These are phyloP conservation scores for Entomobrya multifasciata DNA, from an alignment of 2,888 invertebrate species.

Conservation along the genomic window DNA sequence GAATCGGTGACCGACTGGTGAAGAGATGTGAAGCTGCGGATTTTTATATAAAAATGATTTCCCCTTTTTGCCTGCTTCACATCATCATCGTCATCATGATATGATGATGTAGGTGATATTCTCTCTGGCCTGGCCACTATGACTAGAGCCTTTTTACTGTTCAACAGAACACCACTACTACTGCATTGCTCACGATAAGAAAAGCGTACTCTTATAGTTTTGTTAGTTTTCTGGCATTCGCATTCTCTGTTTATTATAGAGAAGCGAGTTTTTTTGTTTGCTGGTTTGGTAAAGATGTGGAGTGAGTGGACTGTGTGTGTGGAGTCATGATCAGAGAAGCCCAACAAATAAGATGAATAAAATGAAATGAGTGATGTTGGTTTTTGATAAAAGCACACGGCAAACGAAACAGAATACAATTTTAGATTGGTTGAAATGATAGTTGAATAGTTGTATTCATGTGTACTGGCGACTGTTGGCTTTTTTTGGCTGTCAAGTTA, in stretches of 20 bases:
- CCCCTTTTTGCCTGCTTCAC: conserved; percentile 14
- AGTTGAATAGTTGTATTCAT: not conserved
- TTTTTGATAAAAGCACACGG: conserved; percentile 31
- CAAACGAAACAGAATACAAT: not conserved
- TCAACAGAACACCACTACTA: not conserved
- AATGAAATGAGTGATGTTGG: conserved; percentile 51
- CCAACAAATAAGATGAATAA: not conserved
- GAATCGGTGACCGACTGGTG: conserved; percentile 61
- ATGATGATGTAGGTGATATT: conserved; percentile 6
- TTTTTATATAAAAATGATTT: conserved; percentile 64
- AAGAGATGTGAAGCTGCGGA: conserved; percentile 43
- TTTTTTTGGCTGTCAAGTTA: no score
- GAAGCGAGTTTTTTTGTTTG: not conserved
- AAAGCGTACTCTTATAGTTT: not conserved
- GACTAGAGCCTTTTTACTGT: conserved; percentile 13
- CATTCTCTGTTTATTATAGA: no score
- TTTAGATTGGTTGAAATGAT: not conserved
- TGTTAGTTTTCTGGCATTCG: not conserved
- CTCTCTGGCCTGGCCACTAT: not conserved
- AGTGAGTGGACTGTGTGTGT: not conserved
- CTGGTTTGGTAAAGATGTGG: not conserved
- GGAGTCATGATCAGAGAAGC: no score
- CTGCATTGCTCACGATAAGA: not conserved
- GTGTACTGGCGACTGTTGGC: no score
- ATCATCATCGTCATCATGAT: not conserved